A percentile compares a stretch with the other conserved stretches of the same genome.
Conservation (phyloP, 2,888 invertebrate species). For the Entomobrya multifasciata region DNA sequence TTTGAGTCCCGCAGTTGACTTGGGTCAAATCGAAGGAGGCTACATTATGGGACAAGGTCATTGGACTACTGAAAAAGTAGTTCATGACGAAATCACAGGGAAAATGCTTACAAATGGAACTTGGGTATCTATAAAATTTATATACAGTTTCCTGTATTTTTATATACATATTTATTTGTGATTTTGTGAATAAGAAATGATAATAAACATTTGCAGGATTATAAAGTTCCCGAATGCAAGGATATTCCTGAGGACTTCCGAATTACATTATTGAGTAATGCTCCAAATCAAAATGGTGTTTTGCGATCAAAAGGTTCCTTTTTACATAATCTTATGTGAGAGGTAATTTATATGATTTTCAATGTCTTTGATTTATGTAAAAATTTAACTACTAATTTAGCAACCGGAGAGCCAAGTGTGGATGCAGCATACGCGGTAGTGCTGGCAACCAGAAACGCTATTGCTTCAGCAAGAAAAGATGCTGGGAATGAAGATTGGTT, state of each 20-base stretch:
- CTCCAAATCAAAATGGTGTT: slow-evolving; percentile 86
- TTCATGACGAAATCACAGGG: slow-evolving; percentile 85
- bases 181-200: slow-evolving; percentile 6
- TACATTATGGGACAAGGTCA: slow-evolving; percentile 82
- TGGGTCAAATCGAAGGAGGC: slow-evolving; percentile 82
- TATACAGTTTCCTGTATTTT: not conserved
- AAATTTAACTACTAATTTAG: too few relatives aligned
- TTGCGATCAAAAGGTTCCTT: slow-evolving; percentile 85
- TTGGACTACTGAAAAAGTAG: slow-evolving; percentile 81
- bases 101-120: slow-evolving; percentile 88
- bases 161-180: not conserved
- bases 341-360: not conserved
- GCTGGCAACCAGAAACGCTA: slow-evolving; percentile 87
- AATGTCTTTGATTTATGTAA: not conserved
- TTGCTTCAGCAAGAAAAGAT: slow-evolving; percentile 86
- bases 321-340: not conserved
- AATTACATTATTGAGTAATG: slow-evolving; percentile 86
- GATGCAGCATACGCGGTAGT: not conserved
- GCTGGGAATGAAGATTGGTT: slow-evolving; percentile 85
- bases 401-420: slow-evolving; percentile 49
- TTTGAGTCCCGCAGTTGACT: slow-evolving; percentile 80
- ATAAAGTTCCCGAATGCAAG: slow-evolving; percentile 77
- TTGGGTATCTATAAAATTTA: slow-evolving; percentile 84
- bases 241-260: slow-evolving; percentile 80
- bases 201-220: slow-evolving; percentile 76